These are phyloP conservation scores for Corynorhinus townsendii DNA, from an alignment of 2,113 vertebrate species.

Conservation along the genomic window DNA sequence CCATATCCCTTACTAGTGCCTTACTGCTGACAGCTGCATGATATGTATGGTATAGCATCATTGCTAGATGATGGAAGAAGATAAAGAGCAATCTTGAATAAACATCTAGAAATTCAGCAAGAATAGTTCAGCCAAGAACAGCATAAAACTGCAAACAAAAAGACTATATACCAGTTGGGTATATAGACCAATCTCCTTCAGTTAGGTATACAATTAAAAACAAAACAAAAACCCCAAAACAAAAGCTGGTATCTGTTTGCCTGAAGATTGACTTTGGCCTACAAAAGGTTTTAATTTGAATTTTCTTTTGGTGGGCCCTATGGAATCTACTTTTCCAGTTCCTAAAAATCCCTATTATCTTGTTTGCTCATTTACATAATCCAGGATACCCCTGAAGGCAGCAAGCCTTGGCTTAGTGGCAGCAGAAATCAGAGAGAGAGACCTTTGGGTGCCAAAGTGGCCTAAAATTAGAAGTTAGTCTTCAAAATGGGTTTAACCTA, in stretches of 20 bases:
- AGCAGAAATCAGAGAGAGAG: background rate
- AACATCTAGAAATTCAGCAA: background rate
- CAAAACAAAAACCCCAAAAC: background rate
- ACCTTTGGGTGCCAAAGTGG: background rate
- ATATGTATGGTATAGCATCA: rapidly evolving
- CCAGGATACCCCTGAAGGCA: background rate
- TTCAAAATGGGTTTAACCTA: background rate
- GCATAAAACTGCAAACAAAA: background rate
- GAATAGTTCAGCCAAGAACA: background rate
- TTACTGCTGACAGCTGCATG: background rate
- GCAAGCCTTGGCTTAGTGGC: background rate
- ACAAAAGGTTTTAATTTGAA: background rate
- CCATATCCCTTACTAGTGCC: background rate
- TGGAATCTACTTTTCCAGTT: background rate
- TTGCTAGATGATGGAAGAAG: background rate
- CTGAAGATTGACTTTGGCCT: background rate
- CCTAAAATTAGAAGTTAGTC: background rate
- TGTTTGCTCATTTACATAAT: background rate
- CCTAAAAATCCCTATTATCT: background rate
- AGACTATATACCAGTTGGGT: background rate
- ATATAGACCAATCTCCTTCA: background rate
- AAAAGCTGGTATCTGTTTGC: background rate
- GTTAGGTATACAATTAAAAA: background rate
- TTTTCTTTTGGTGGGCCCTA: background rate
- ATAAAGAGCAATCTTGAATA: background rate